Percentiles rank a stretch among this genome's conserved stretches.
Evolutionary conservation across 2,888 invertebrate genomes (phyloP).

Genomic region (Drosophila vallismaia): DNA sequence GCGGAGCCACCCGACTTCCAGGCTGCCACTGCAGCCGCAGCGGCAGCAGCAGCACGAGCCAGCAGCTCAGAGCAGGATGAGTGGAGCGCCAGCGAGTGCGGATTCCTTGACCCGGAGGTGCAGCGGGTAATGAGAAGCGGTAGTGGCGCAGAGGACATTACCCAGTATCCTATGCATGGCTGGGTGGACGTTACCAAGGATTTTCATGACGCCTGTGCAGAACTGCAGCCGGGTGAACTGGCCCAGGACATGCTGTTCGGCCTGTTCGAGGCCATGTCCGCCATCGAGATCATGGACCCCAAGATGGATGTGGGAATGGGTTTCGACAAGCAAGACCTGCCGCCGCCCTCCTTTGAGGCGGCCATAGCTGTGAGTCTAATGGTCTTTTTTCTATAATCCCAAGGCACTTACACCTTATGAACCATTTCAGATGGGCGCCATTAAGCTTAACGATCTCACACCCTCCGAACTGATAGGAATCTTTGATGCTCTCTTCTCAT

Average conservation of each 20-base stretch:
- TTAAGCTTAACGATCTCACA: slow-evolving; percentile 91
- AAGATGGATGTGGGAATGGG: slow-evolving; percentile 99
- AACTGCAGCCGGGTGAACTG: slow-evolving; percentile 94
- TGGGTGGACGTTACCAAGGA: slow-evolving; percentile 85
- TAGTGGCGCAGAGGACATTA: slow-evolving; percentile 71
- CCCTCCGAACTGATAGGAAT: slow-evolving; percentile 94
- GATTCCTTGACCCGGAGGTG: slow-evolving; percentile 68
- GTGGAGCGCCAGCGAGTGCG: slow-evolving; percentile 73
- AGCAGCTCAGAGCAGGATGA: slow-evolving; percentile 58
- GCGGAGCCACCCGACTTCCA: slow-evolving; percentile 72
- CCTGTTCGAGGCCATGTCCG: slow-evolving; percentile 99
- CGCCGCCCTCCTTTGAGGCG: slow-evolving; percentile 93
- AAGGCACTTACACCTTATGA: neutral
- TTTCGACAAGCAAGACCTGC: slow-evolving; percentile 93
- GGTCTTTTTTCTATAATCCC: no score
- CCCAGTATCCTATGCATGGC: slow-evolving; percentile 81
- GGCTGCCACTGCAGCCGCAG: slow-evolving; percentile 76
- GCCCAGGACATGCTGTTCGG: slow-evolving; percentile 96
- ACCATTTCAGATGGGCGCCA: slow-evolving; percentile 87
- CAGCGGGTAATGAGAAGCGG: slow-evolving; percentile 70
- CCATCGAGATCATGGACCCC: slow-evolving; percentile 99
- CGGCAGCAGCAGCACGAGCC: slow-evolving; percentile 52
- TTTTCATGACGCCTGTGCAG: slow-evolving; percentile 87
- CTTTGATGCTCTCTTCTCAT: slow-evolving; percentile 96
- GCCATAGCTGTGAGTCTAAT: slow-evolving; percentile 88